A percentile compares a stretch with the other conserved stretches of the same genome.
Conservation (phyloP, 2,797 vertebrate species). For the Esox masquinongy region DNA sequence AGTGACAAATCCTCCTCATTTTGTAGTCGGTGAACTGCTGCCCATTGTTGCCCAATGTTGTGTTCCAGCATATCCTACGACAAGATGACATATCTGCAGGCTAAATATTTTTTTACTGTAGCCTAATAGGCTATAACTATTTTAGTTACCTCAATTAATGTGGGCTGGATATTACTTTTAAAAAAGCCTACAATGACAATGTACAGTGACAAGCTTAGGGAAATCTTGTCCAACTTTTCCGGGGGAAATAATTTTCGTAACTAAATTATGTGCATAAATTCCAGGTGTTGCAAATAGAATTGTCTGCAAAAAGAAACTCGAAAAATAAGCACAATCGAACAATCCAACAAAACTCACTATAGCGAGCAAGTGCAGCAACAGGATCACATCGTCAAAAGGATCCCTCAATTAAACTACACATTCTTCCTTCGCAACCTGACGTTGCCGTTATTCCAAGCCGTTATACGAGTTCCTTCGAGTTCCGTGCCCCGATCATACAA, state of each 20-base stretch:
- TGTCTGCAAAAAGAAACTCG: background rate
- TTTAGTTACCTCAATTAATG: background rate
- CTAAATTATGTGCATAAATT: conserved; percentile 26
- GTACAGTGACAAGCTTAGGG: background rate
- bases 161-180: background rate
- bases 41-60: background rate
- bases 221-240: conserved; percentile 37
- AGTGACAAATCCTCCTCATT: background rate
- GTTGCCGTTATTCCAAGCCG: conserved; percentile 13
- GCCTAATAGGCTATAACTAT: background rate
- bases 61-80: background rate
- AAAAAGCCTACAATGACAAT: background rate
- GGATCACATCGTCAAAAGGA: background rate
- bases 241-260: conserved; percentile 18
- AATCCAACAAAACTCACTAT: background rate
- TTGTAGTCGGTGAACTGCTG: background rate
- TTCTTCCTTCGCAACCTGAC: conserved; percentile 1
- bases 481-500: conserved; percentile 39
- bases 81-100: conserved; percentile 3
- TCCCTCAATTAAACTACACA: conserved; percentile 6
- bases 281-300: conserved; percentile 17
- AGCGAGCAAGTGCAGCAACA: conserved; percentile 1
- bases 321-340: background rate
- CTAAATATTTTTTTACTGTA: background rate
- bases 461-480: conserved; percentile 33